Base-by-base conservation (phyloP, 2,113 vertebrate genomes). In the Ceuthmochares aereus region DNA sequence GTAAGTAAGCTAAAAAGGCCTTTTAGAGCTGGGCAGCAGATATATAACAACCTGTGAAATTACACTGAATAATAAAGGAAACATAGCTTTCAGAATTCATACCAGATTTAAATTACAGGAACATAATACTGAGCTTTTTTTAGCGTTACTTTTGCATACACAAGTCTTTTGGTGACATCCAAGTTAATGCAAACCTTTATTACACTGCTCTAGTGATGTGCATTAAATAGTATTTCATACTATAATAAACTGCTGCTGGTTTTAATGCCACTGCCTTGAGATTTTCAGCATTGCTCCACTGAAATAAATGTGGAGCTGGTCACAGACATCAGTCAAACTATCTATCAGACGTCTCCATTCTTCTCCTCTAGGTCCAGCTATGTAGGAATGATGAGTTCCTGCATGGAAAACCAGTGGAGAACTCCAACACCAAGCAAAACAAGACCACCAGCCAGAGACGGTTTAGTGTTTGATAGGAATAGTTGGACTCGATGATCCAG, bases 141-240 rank as follows among this genome's bases (percentile, higher is more conserved):
- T 64, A 27, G 54, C 40, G 36, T 2, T 37, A 40, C 15, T 40
- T 56, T 25, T 36, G 76, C 15, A 20, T 2, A 30, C 36, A 20
- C 1, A 2, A 26, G 8, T 5, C 10, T 49, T 66, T 10, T 40
- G 14, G 45, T 15, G 68, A 37, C 20, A 32, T 30, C n/a, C 19
- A 67, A 2, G 18, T 32, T 12, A 17, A 29, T 1, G 25, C 10
- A 12, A 32, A 14, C 1, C 2, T 25, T 1, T 2, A 17, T 29
- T 16, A 18, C 26, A 1, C 42, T 15, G 26, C 37, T 66, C 20
- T 9, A 18, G 17, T 3, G 3, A 43, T 2, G 49, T 14, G 14
- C 37, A 23, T 42, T 5, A 42, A 68, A 6, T 3, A 14, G 2
- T 4, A 51, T 9, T 70, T 56, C 5, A 3, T 0, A 14, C 26